Evolutionary conservation across 2,888 invertebrate genomes (phyloP).

Genomic region (Arrhopalites spinosus): DNA sequence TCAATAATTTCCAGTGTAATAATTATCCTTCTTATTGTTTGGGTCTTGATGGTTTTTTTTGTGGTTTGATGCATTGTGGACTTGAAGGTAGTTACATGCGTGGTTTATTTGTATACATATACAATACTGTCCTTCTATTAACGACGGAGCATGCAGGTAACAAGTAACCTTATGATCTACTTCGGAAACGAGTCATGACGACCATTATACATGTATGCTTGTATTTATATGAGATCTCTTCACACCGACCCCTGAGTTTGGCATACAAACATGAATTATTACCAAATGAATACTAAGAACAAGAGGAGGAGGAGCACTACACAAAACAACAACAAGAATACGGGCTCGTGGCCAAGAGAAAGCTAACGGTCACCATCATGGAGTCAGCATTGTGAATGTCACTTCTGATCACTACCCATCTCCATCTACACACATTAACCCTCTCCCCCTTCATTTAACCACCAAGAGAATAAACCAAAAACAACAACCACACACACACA

Average conservation of each 20-base stretch:
- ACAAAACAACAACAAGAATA: neutral
- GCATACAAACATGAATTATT: slow-evolving; percentile 3
- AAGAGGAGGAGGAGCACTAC: neutral
- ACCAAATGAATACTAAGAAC: neutral
- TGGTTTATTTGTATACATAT: no score
- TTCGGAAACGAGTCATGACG: neutral
- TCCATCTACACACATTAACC: neutral
- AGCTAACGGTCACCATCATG: neutral
- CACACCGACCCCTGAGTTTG: neutral
- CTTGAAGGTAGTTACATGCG: neutral
- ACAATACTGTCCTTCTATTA: no score
- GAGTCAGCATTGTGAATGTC: neutral
- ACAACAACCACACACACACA: neutral
- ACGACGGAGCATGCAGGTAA: neutral
- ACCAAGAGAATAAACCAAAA: neutral
- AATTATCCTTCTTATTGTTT: no score
- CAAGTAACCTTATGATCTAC: neutral
- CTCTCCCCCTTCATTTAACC: neutral
- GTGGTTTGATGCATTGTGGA: neutral
- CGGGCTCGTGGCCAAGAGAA: neutral
- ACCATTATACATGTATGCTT: neutral
- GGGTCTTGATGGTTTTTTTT: no score
- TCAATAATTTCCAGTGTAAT: no score
- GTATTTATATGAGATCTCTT: no score
- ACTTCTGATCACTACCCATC: no score